Conservation (phyloP, 2,113 vertebrate genomes). For the Clarias batrachus region DNA sequence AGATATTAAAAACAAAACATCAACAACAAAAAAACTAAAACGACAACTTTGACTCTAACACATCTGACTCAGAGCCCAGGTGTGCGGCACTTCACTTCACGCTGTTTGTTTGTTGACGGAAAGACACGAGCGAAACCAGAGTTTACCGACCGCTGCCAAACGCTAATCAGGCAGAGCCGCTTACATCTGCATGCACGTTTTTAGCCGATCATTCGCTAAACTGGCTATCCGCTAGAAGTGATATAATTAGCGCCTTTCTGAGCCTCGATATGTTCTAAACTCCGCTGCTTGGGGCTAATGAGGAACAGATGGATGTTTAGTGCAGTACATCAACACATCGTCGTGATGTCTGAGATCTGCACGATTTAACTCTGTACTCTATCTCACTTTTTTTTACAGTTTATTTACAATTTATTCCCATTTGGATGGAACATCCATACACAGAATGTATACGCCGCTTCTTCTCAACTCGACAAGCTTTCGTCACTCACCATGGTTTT, state of each 20-base stretch:
- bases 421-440: background rate
- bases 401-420: background rate
- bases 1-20: background rate
- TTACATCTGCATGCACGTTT: slow-evolving; percentile 12
- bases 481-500: slow-evolving; percentile 62
- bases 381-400: background rate
- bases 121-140: background rate
- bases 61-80: background rate
- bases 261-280: slow-evolving; percentile 1
- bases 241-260: background rate
- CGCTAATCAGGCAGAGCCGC: background rate
- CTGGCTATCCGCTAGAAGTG: background rate
- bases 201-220: background rate
- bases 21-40: too few species aligned
- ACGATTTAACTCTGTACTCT: too few species aligned
- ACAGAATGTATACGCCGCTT: background rate
- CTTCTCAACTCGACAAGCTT: background rate
- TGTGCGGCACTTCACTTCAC: background rate
- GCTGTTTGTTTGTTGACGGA: background rate
- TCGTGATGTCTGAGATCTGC: background rate
- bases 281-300: background rate
- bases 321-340: background rate
- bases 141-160: background rate
- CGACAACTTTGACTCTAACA: background rate
- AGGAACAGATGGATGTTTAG: slow-evolving; percentile 9